Base-by-base conservation (phyloP, 2,888 invertebrate genomes). In the Callinectes sapidus region DNA sequence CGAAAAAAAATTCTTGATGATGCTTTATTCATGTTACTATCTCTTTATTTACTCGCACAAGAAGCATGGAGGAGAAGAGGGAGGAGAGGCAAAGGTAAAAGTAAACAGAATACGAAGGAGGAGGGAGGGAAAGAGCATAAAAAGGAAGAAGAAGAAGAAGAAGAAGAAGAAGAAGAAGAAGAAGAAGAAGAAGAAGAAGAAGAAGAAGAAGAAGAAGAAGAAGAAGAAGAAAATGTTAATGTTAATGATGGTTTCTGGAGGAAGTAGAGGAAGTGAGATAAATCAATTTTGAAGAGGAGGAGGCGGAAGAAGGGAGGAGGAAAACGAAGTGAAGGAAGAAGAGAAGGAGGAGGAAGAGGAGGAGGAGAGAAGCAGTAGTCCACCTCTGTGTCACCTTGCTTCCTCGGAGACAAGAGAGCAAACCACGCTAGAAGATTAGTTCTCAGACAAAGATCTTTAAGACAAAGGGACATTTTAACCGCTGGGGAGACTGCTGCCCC, bases 401-500 rank as follows among this genome's bases (percentile, higher is more conserved):
- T 77, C 28, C 71, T 28, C n/a, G n/a, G n/a, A n/a, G 28, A 77
- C 71, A 77, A 77, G 28, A 61, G 61, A 61, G 61, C 61, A 61
- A 61, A 61, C 61, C 61, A 61, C 61, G 61, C 71, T 28, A 28
- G 28, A 77, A 28, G n/a, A 77, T 77, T 77, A 77, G 32, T 28
- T n/a, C 71, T 28, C 28, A 77, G 71, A 77, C 71, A 77, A 77
- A 77, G 71, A 77, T 77, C 10, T 77, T 77, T 77, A 77, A 77
- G 71, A 77, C 71, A 77, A 77, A 77, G 71, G 71, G 10, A 28
- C 71, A 28, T 77, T 28, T 77, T 77, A 77, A 77, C 61, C 61
- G 3, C 61, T 18, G 23, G 61, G 23, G 61, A 61, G 61, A 23
- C 0, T 61, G 23, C 61, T 23, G 61, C 61, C 61, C 61, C 3